Conservation (phyloP, 2,888 invertebrate species). For the Lucinisca nassula region DNA sequence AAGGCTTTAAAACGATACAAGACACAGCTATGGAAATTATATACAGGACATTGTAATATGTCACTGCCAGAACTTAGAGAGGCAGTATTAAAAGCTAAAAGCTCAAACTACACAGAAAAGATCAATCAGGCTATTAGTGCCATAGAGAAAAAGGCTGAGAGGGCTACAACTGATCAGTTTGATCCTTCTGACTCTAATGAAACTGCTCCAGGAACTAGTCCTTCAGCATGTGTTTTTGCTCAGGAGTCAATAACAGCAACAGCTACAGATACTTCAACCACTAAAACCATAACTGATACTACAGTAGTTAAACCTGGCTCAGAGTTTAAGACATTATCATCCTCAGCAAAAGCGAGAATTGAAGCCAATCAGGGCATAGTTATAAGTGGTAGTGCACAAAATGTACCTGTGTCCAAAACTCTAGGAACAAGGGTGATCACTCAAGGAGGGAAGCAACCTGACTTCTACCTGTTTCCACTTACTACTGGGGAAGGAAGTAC, state of each 20-base stretch:
- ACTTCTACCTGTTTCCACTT: constrained; percentile 34
- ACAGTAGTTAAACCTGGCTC: background rate
- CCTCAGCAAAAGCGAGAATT: constrained; percentile 42
- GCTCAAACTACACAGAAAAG: constrained; percentile 4
- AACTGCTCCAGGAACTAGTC: background rate
- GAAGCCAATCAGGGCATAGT: constrained; percentile 55
- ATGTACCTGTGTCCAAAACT: background rate
- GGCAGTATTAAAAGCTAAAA: constrained; percentile 52
- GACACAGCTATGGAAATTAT: constrained; percentile 65
- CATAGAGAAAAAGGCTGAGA: background rate
- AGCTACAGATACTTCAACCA: background rate
- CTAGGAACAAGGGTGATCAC: background rate
- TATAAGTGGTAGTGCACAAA: background rate
- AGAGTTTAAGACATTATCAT: background rate
- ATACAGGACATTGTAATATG: constrained; percentile 59
- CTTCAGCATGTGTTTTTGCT: background rate
- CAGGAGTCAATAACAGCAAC: background rate
- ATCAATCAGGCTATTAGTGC: constrained; percentile 8
- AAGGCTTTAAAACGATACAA: constrained; percentile 67
- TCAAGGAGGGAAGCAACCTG: constrained; percentile 12
- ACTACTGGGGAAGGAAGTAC: background rate
- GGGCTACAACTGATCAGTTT: background rate
- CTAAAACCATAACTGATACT: background rate
- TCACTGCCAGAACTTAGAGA: constrained; percentile 53
- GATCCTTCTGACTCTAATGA: background rate